Base-by-base conservation (phyloP, 2,888 invertebrate species). In the Dioctria linearis region DNA sequence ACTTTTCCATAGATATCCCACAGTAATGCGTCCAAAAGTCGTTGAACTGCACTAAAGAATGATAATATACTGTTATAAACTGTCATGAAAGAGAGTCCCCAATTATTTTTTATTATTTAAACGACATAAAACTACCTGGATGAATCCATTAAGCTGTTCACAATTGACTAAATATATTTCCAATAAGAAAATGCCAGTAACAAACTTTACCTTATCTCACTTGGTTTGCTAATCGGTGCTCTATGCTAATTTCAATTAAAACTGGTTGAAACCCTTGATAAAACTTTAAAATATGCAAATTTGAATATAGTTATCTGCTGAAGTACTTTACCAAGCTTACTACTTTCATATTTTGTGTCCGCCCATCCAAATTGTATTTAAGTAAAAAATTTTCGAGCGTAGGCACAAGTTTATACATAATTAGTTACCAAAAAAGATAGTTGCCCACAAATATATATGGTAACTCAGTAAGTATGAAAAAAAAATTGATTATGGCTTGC, bases 1-100 rank as follows among this genome's bases (percentile, higher is more conserved):
- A 59, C 78, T 54, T 85, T 83, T 78, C 87, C 87, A 80, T 88
- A 88, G 82, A 88, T 88, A 82, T 87, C 87, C 85, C 85, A 86
- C 43, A 88, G 84, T 69, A 88, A 81, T 76, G 85, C 85, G 79
- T 85, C 85, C 43, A 88, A 83, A 46, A 87, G 83, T 8, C 81
- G 81, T 82, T 87, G 87, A 5, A 85, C 84, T 25, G 81, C 57
- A 69, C 59, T 80, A 57, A 6, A 54, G 11, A n/a, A 11, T n/a
- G 54, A 54, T 11, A 61, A 61, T 5, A 46, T 61, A n/a, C n/a
- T 61, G 11, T 4, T 11, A 66, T 2, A 39, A 3, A 6, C 11
- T 25, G 8, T 61, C 61, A 8, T 25, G 37, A 5, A 25, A 25
- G 37, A 61, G 61, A 5, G 25, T 25, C 25, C 2, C 25, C 25